Evolutionary conservation across 2,888 invertebrate genomes (phyloP), one percentile per base, ranked within the genome.

Genomic region (Lasioglossum vierecki): DNA sequence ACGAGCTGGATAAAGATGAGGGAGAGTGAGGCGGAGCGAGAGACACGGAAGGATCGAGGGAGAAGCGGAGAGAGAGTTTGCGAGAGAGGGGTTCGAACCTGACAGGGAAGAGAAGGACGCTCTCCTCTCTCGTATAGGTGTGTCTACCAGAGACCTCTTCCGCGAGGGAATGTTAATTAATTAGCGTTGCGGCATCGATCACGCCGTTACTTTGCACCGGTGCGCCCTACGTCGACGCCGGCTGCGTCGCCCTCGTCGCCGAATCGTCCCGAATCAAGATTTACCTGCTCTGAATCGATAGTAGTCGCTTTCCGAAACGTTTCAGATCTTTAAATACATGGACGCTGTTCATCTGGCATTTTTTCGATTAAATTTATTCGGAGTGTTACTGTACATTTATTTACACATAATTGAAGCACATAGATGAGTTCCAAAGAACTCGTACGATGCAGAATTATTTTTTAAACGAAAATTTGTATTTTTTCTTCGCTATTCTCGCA

Each of bases 181-280:
- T 93, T 93, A 93, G 91, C 90, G 91, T 90, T 88, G 93, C 90
- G 90, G 92, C 93, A 92, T 93, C 92, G 93, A 93, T 93, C 92
- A 92, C 88, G 88, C 88, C 85, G 90, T 87, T 90, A 90, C 90
- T 90, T 90, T 86, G 88, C 90, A 84, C 79, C 83, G 84, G 81
- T 84, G 88, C 85, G 76, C 82, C 83, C 88, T 85, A 86, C 77
- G 78, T 81, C 83, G 71, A 84, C 89, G 83, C 81, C 83, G 81
- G 71, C 81, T 73, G 76, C 79, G 80, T 82, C 53, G 53, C 53
- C 53, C 9, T 53, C 53, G 53, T 53, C 53, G 53, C 53, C 22
- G 53, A 53, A 53, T 53, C 53, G 53, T 53, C 22, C 53, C 53
- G 53, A 53, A 22, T 53, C 53, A 53, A 53, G 53, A 53, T 53